Conservation (phyloP, 2,113 vertebrate species). For the Rattus norvegicus region GRCr8 NC_086024.1:109931001-109931500, state of each 20-base stretch:
- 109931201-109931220: neutral
- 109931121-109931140: constrained; percentile 92
- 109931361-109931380: constrained; percentile 87
- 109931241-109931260: constrained; percentile 68
- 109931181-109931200: constrained; percentile 82
- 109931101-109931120: constrained; percentile 90
- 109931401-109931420: constrained; percentile 93
- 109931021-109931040: constrained; percentile 80
- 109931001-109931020: constrained; percentile 87
- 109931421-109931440: constrained; percentile 93
- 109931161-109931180: constrained; percentile 90
- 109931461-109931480: constrained; percentile 88
- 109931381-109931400: constrained; percentile 93
- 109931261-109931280: constrained; percentile 88
- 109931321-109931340: constrained; percentile 91
- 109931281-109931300: constrained; percentile 77
- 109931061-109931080: constrained; percentile 89
- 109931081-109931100: constrained; percentile 92
- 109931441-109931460: constrained; percentile 90
- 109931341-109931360: constrained; percentile 81
- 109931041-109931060: constrained; percentile 86
- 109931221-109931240: neutral
- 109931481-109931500: constrained; percentile 91
- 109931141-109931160: constrained; percentile 90
- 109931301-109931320: constrained; percentile 86